These are phyloP conservation scores for Alouatta palliata DNA, from an alignment of 2,113 vertebrate genomes.

Conservation along the genomic window DNA sequence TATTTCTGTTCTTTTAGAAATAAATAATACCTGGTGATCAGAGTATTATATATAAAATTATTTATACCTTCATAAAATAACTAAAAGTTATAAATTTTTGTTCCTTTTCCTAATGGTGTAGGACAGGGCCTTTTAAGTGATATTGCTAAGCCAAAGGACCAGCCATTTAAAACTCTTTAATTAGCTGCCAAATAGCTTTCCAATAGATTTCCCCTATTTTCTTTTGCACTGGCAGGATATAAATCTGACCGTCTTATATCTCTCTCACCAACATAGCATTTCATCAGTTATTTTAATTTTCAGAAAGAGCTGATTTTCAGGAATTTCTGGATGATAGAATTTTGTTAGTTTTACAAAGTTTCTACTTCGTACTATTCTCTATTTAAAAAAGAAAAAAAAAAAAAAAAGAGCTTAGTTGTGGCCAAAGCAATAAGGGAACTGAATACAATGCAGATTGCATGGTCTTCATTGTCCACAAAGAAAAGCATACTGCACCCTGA, in stretches of 20 bases:
- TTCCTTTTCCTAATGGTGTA: neutral
- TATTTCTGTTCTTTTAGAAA: neutral
- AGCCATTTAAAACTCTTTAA: neutral
- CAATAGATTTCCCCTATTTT: neutral
- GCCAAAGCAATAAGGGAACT: neutral
- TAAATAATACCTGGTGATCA: neutral
- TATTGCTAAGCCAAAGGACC: neutral
- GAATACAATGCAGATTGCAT: neutral
- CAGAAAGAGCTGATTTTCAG: neutral
- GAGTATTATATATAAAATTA: neutral
- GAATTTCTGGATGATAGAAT: neutral
- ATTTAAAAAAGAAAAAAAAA: neutral
- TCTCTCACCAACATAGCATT: neutral
- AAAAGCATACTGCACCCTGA: neutral
- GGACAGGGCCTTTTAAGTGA: neutral
- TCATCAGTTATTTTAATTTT: neutral
- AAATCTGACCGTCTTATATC: neutral
- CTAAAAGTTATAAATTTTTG: neutral
- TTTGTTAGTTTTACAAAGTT: slow-evolving; percentile 30
- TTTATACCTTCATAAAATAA: neutral
- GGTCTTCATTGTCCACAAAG: neutral
- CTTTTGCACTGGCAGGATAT: neutral
- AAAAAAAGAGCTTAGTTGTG: neutral
- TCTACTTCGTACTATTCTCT: neutral
- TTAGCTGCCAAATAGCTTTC: neutral